Evolutionary conservation across 2,113 vertebrate genomes (phyloP).

Genomic region (Phoxinus phoxinus): DNA sequence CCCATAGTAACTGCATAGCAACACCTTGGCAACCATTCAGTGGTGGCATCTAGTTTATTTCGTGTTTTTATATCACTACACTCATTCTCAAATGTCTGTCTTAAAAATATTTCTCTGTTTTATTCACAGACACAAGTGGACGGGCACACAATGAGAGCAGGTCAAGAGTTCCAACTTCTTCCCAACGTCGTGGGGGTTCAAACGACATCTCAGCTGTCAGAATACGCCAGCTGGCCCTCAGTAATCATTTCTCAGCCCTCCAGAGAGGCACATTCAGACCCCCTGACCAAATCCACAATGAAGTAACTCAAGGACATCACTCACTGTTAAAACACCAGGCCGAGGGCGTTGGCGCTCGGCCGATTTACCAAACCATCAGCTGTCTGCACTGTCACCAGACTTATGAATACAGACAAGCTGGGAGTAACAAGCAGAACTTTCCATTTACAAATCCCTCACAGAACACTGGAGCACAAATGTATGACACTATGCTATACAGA

Average conservation of each 20-base stretch:
- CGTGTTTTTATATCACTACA: neutral
- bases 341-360: constrained; percentile 36
- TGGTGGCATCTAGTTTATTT: neutral
- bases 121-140: constrained; percentile 47
- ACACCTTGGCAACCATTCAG: neutral
- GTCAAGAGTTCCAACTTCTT: constrained; percentile 5
- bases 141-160: constrained; percentile 32
- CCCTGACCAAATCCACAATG: constrained; percentile 30
- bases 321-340: constrained; percentile 25
- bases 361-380: constrained; percentile 47
- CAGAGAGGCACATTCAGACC: constrained; percentile 47
- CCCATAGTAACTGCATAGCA: neutral
- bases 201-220: constrained; percentile 33
- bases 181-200: constrained; percentile 29
- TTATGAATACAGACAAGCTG: constrained; percentile 54
- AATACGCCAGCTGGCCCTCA: constrained; percentile 54
- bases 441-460: constrained; percentile 13
- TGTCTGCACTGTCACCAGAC: constrained; percentile 65
- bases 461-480: constrained; percentile 8
- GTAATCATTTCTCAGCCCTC: constrained; percentile 48
- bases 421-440: constrained; percentile 26
- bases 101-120: neutral
- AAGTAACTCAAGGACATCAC: neutral
- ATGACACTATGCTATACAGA: constrained; percentile 47
- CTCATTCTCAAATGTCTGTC: neutral